Evolutionary conservation across 2,888 invertebrate species (phyloP).

Genomic region (Zelleria hepariella): DNA sequence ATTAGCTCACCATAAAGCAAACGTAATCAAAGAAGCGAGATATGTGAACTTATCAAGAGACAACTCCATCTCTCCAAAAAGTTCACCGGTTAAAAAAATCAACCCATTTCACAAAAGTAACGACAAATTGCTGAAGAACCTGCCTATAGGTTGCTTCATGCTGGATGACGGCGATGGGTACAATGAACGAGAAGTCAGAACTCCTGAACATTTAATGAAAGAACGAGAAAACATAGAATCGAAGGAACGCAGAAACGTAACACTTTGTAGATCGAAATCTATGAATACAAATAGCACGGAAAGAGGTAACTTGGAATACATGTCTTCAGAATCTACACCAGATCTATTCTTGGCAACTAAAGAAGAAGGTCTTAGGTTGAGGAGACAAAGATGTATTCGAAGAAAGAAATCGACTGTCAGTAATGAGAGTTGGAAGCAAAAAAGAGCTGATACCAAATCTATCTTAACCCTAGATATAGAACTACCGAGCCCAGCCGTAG

Average conservation of each 20-base stretch:
- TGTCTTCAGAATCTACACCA: slow-evolving; percentile 52
- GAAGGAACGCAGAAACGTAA: slow-evolving; percentile 12
- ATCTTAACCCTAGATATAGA: slow-evolving; percentile 55
- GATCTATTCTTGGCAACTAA: slow-evolving; percentile 39
- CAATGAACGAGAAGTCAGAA: slow-evolving; percentile 64
- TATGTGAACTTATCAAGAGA: slow-evolving; percentile 58
- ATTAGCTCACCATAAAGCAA: slow-evolving; percentile 51
- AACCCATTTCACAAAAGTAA: slow-evolving; percentile 45
- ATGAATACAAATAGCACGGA: slow-evolving; percentile 35
- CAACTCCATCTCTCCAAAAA: slow-evolving; percentile 54
- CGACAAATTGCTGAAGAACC: slow-evolving; percentile 51
- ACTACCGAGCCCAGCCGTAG: slow-evolving; percentile 54
- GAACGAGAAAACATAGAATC: background rate
- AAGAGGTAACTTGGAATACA: slow-evolving; percentile 31
- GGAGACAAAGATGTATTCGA: slow-evolving; percentile 72
- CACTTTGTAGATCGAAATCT: slow-evolving; percentile 47
- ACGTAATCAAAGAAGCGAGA: slow-evolving; percentile 57
- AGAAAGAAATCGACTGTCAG: slow-evolving; percentile 64
- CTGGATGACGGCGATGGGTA: slow-evolving; percentile 62
- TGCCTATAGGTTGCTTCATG: slow-evolving; percentile 61
- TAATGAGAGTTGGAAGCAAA: slow-evolving; percentile 48
- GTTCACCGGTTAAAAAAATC: slow-evolving; percentile 41
- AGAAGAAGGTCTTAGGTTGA: slow-evolving; percentile 50
- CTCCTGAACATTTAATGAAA: slow-evolving; percentile 42
- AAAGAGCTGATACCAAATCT: slow-evolving; percentile 31